Base-by-base conservation (phyloP, 1,140 invertebrate species). In the Acromyrmex echinatior region DNA sequence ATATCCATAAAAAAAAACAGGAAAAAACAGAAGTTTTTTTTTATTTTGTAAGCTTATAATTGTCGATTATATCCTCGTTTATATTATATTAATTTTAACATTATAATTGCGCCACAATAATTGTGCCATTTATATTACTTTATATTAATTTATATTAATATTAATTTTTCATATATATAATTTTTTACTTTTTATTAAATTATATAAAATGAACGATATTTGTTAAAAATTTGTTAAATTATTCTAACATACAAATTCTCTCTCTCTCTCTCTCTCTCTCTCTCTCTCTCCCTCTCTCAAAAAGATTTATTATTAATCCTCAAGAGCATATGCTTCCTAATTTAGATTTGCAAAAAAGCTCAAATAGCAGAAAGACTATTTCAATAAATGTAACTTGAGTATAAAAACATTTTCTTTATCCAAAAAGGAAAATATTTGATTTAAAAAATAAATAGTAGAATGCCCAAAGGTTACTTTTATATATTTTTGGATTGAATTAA, bases 171-270 rank as follows among this genome's bases (percentile, higher is more conserved):
- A 21, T 18, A 14, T 4, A 45, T 39, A 68, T 25, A 68, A 2
- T 39, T 66, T 14, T 18, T 65, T 21, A n/a, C 10, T 68, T 68
- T 45, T 21, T 73, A 73, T 51, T 51, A 73, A 56, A 28, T n/a
- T 31, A n/a, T 35, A 2, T 31, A 73, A 73, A 18, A 51, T 51
- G 0, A 16, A 53, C 25, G 4, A n/a, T 31, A 56, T 73, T 21
- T 21, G 21, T 21, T 4, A 6, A 51, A 25, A 73, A 73, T 53
- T 2, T 73, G 4, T n/a, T 56, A 73, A 31, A 73, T 56, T 5
- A 53, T 70, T 70, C 9, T 28, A 51, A 28, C 16, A 18, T 3
- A 14, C 18, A 53, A 28, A 28, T 28, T 28, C 5, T 35, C 31
- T 35, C 31, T 31, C 31, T 31, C 4, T 31, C 31, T 35, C 31